Evolutionary conservation across 2,113 vertebrate species (phyloP).

Genomic region (Theristicus caerulescens): DNA sequence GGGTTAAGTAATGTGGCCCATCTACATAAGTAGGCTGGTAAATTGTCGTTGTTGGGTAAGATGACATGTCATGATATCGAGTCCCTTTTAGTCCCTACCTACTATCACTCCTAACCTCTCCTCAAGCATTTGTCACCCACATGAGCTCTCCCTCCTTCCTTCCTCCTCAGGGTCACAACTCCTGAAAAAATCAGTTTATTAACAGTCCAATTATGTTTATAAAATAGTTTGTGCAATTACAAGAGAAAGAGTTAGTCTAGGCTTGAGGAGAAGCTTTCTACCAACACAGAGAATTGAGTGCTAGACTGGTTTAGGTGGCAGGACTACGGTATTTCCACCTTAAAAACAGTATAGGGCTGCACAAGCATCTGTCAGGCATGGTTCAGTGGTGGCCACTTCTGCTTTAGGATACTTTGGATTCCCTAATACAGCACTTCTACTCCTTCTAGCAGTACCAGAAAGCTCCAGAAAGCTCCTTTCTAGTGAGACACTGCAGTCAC

Average conservation of each 20-base stretch:
- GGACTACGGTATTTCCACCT: background rate
- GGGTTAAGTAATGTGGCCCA: background rate
- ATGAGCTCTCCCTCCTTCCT: background rate
- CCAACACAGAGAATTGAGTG: background rate
- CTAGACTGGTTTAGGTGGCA: background rate
- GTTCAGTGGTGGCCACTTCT: background rate
- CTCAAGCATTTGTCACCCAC: background rate
- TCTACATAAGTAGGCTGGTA: background rate
- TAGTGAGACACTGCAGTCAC: background rate
- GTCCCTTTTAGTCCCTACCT: background rate
- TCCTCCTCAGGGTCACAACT: background rate
- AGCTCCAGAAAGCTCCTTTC: background rate
- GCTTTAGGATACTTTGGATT: background rate
- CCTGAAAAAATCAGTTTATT: background rate
- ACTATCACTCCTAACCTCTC: background rate
- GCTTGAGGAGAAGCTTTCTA: background rate
- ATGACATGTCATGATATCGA: background rate
- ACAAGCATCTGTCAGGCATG: background rate
- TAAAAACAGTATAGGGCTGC: background rate
- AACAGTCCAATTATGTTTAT: background rate
- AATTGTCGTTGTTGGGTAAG: background rate
- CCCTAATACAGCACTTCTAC: background rate
- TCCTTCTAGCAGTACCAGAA: background rate
- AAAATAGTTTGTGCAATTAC: background rate
- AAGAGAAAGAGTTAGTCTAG: background rate